phyloP scores from a whole-genome alignment of 2,113 vertebrate genomes.

The Gadus chalcogrammus region DNA sequence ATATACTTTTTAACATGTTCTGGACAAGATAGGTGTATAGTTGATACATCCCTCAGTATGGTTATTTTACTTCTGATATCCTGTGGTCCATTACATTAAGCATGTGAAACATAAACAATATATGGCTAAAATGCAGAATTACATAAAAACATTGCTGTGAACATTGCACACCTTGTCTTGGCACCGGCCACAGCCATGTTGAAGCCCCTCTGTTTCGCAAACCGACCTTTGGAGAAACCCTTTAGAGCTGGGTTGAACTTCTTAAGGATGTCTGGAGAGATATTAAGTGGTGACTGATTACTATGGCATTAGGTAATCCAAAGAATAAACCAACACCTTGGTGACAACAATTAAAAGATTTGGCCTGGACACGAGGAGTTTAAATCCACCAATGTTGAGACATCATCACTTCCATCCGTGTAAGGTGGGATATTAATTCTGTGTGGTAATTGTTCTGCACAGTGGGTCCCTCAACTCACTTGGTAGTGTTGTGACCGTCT shows the following conservation, averaged over 20 bases:
- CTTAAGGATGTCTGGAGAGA: slow-evolving; percentile 82
- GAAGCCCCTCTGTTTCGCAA: slow-evolving; percentile 67
- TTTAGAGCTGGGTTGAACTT: slow-evolving; percentile 81
- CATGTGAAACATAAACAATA: slow-evolving; percentile 1
- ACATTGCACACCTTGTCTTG: slow-evolving; percentile 71
- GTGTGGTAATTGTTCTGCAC: not conserved
- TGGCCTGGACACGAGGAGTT: too few species aligned
- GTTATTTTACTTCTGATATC: not conserved
- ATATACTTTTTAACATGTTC: too few species aligned
- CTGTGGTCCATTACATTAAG: not conserved
- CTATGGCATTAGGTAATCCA: not conserved
- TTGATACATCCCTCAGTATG: too few species aligned
- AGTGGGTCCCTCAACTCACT: slow-evolving; percentile 75
- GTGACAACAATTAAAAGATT: too few species aligned
- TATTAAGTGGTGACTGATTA: slow-evolving; percentile 15
- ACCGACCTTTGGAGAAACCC: slow-evolving; percentile 79
- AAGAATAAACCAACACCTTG: not conserved
- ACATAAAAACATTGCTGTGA: too few species aligned
- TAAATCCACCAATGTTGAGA: too few species aligned
- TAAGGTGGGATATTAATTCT: not conserved
- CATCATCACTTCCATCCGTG: too few species aligned
- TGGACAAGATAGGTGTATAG: too few species aligned
- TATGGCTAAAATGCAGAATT: too few species aligned
- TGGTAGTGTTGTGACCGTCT: slow-evolving; percentile 82
- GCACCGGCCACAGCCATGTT: slow-evolving; percentile 78